A percentile compares a stretch with the other conserved stretches of the same genome.
These are phyloP conservation scores for Eupithecia abbreviata DNA, from an alignment of 2,888 invertebrate species.

Conservation along the genomic window DNA sequence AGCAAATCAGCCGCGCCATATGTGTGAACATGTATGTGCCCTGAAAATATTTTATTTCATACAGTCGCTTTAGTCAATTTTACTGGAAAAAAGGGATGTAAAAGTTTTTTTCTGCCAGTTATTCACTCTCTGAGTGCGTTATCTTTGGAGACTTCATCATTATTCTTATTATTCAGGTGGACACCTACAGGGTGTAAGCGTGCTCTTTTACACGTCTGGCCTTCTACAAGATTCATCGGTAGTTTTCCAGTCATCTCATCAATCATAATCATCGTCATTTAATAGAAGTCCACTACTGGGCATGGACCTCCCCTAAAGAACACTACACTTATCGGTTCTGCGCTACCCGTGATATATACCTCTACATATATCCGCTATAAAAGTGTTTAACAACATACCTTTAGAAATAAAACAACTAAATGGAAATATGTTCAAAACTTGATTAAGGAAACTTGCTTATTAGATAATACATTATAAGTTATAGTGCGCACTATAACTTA, in stretches of 20 bases:
- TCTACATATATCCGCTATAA: too few species aligned
- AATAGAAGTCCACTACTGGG: neutral
- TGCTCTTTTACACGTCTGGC: neutral
- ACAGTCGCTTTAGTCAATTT: neutral
- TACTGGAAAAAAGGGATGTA: neutral
- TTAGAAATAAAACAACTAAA: too few species aligned
- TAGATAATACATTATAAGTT: too few species aligned
- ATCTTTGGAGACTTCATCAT: neutral
- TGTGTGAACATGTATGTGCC: neutral
- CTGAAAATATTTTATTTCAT: neutral
- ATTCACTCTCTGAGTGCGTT: neutral
- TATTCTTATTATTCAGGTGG: neutral
- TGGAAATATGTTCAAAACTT: too few species aligned
- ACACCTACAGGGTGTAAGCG: neutral
- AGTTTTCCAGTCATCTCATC: neutral
- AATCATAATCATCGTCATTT: neutral
- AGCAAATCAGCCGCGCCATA: constrained; percentile 4
- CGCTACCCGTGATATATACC: too few species aligned
- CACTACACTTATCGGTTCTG: neutral
- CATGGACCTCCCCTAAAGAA: neutral
- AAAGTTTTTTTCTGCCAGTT: neutral
- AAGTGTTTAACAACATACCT: too few species aligned
- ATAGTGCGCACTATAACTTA: too few species aligned
- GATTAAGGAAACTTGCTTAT: too few species aligned
- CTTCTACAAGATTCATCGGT: neutral